These are phyloP conservation scores for Trissolcus japonicus DNA, from an alignment of 2,888 invertebrate species.

Conservation along the genomic window DNA sequence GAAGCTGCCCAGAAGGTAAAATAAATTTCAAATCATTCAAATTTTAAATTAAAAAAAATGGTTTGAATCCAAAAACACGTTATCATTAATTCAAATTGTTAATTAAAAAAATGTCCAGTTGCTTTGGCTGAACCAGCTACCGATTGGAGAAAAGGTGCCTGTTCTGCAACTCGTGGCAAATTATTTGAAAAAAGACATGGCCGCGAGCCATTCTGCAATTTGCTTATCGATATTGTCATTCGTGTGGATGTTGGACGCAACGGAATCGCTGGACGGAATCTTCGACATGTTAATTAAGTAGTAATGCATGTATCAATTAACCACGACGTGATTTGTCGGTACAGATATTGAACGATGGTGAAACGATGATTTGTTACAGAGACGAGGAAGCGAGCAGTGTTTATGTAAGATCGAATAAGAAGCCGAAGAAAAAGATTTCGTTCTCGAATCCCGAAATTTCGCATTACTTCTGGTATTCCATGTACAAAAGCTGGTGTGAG, in stretches of 20 bases:
- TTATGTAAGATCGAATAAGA: background rate
- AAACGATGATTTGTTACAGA: conserved; percentile 3
- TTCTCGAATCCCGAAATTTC: conserved; percentile 65
- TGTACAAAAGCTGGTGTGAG: conserved; percentile 19
- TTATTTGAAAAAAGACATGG: conserved; percentile 67
- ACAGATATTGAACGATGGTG: background rate
- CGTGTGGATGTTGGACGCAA: conserved; percentile 75
- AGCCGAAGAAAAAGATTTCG: conserved; percentile 54
- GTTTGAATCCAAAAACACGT: no score
- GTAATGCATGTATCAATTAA: conserved; percentile 19
- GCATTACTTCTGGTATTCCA: conserved; percentile 59
- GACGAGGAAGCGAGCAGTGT: no score
- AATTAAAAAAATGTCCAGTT: conserved; percentile 6
- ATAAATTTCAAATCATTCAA: conserved; percentile 1
- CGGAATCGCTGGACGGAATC: conserved; percentile 71
- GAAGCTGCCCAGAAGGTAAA: conserved; percentile 72
- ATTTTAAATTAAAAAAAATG: no score
- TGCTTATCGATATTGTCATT: conserved; percentile 71
- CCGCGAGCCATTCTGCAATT: conserved; percentile 66
- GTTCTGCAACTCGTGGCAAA: conserved; percentile 61
- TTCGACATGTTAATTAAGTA: conserved; percentile 69
- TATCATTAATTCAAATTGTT: background rate
- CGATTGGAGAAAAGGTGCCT: conserved; percentile 64
- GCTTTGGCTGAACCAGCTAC: conserved; percentile 24
- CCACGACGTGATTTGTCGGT: no score